Evolutionary conservation across 2,113 vertebrate species (phyloP).

Genomic region (Corydoras sp.): DNA sequence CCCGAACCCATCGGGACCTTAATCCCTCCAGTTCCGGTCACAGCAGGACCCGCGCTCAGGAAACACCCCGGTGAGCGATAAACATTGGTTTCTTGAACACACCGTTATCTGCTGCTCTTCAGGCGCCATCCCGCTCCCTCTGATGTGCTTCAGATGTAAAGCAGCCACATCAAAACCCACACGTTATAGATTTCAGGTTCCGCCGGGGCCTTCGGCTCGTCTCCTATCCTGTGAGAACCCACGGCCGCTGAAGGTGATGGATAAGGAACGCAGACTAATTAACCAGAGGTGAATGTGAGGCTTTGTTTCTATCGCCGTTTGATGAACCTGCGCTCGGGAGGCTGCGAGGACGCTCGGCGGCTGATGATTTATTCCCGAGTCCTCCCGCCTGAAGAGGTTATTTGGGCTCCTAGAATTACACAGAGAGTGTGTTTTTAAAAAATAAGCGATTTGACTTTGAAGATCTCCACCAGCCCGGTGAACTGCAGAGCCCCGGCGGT

Average conservation of each 20-base stretch:
- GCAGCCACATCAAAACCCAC: conserved; percentile 1
- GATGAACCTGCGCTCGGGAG: conserved; percentile 29
- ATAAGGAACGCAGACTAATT: conserved; percentile 10
- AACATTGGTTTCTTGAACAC: neutral
- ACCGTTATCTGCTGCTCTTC: conserved; percentile 6
- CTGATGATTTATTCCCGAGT: conserved; percentile 4
- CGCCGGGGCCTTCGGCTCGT: neutral
- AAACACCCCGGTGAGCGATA: neutral
- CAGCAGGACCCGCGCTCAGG: neutral
- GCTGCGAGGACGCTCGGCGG: neutral
- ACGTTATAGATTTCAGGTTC: conserved; percentile 3
- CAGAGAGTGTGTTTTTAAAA: conserved; percentile 2
- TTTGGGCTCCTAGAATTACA: conserved; percentile 12
- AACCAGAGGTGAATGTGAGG: conserved; percentile 7
- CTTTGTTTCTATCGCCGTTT: conserved; percentile 2
- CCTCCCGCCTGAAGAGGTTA: conserved; percentile 8
- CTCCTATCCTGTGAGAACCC: neutral
- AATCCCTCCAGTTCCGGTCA: neutral
- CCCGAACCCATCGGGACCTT: neutral
- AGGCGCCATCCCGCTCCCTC: neutral
- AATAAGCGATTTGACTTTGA: conserved; percentile 26
- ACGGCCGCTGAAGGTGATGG: neutral
- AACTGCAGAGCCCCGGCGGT: conserved; percentile 17
- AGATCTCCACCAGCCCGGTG: conserved; percentile 15
- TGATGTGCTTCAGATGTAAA: conserved; percentile 5